phyloP scores from a whole-genome alignment of 2,797 vertebrate species.

The Ambastaia sidthimunki region DNA sequence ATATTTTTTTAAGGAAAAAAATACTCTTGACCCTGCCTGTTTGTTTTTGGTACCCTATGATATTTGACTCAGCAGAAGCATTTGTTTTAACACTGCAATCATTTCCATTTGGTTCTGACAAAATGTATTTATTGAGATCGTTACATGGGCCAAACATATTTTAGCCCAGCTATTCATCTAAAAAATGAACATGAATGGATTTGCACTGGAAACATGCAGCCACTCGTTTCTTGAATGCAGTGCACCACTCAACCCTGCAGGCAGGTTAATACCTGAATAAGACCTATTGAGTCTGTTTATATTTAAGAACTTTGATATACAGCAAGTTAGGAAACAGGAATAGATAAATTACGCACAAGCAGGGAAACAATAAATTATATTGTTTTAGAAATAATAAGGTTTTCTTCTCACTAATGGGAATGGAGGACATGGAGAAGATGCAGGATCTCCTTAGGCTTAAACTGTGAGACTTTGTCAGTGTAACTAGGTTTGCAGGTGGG shows the following conservation, averaged over 20 bases:
- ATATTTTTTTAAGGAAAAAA: background rate
- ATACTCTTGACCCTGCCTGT: background rate
- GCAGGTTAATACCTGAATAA: constrained; percentile 57
- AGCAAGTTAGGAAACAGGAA: background rate
- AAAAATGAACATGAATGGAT: constrained; percentile 51
- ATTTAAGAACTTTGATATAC: background rate
- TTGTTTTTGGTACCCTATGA: constrained; percentile 19
- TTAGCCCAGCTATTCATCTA: background rate
- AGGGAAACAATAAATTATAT: constrained; percentile 49
- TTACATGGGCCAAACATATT: constrained; percentile 12
- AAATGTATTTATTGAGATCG: constrained; percentile 1
- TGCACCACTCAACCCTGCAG: constrained; percentile 66
- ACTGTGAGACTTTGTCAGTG: constrained; percentile 67
- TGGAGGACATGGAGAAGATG: constrained; percentile 62
- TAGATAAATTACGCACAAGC: constrained; percentile 53
- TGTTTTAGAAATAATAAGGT: constrained; percentile 12
- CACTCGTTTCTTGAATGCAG: constrained; percentile 66
- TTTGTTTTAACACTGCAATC: constrained; percentile 19
- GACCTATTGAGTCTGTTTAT: constrained; percentile 49
- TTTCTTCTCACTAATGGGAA: constrained; percentile 72
- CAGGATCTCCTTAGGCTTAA: constrained; percentile 66
- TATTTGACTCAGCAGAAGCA: constrained; percentile 15
- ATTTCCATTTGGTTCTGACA: constrained; percentile 21
- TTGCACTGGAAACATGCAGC: constrained; percentile 71
- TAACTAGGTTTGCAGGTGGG: constrained; percentile 65